phyloP scores from a whole-genome alignment of 1,140 invertebrate species.

The Neuroterus valhalla region DNA sequence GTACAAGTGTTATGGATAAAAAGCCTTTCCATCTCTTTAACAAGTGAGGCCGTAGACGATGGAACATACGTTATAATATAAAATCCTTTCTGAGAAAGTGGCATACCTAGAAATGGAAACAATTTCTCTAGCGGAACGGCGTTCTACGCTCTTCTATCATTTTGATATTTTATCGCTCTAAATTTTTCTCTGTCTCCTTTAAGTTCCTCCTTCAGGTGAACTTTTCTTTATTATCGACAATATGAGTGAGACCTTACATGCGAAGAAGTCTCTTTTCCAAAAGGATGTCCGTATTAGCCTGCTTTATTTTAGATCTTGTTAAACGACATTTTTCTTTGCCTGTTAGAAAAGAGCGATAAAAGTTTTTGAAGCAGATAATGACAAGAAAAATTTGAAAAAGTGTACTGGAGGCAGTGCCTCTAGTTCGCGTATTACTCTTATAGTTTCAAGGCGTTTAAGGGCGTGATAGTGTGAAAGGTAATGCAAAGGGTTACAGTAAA shows the following conservation, averaged over 20 bases:
- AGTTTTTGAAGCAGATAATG: neutral
- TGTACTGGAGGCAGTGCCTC: neutral
- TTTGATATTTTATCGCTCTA: neutral
- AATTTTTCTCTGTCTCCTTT: neutral
- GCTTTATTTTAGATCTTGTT: constrained; percentile 19
- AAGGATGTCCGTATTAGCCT: constrained; percentile 2
- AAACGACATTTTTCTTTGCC: constrained; percentile 13
- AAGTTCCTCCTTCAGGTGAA: neutral
- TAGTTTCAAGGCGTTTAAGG: too few species aligned
- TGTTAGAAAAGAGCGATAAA: constrained; percentile 20
- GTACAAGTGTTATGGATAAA: neutral
- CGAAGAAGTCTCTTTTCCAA: neutral
- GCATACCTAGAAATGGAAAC: constrained; percentile 4
- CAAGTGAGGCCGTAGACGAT: neutral
- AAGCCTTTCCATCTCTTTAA: neutral
- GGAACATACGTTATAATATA: neutral
- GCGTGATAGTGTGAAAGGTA: too few species aligned
- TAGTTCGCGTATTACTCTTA: too few species aligned
- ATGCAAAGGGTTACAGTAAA: too few species aligned
- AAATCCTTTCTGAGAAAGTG: neutral
- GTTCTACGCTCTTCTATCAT: neutral
- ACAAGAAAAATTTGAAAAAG: neutral
- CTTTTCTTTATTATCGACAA: constrained; percentile 18
- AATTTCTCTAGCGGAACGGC: neutral
- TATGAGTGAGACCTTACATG: neutral